These are phyloP conservation scores for Gallinago undulata DNA, from an alignment of 2,113 vertebrate species.

Conservation along the genomic window DNA sequence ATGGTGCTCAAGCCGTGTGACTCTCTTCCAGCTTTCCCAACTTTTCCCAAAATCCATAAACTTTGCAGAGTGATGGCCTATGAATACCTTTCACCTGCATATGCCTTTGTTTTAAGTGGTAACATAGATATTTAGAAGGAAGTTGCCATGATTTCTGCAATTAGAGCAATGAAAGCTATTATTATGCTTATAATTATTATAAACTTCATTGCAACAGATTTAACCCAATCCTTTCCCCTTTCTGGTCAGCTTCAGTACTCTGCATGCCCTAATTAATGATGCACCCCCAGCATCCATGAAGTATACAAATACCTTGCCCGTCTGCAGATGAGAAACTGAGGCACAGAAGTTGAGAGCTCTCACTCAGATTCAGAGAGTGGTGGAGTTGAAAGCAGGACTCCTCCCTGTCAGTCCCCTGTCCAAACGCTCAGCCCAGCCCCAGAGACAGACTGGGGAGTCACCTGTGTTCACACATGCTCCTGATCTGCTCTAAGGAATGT, in stretches of 20 bases:
- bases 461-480: neutral
- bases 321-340: neutral
- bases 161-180: neutral
- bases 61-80: neutral
- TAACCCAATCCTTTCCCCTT: neutral
- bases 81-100: neutral
- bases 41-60: neutral
- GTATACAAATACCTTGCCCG: fast-evolving
- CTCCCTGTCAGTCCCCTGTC: neutral
- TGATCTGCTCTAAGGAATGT: neutral
- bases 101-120: neutral
- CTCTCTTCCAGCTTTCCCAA: neutral
- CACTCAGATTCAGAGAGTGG: neutral
- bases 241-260: neutral
- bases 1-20: neutral
- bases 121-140: neutral
- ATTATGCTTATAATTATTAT: neutral
- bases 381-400: neutral
- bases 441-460: neutral
- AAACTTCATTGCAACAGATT: neutral
- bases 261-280: neutral
- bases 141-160: neutral
- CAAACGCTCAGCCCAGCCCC: neutral
- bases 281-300: neutral
- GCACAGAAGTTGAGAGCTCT: neutral